Base-by-base conservation (phyloP, 2,797 vertebrate genomes). In the Chiloscyllium punctatum region DNA sequence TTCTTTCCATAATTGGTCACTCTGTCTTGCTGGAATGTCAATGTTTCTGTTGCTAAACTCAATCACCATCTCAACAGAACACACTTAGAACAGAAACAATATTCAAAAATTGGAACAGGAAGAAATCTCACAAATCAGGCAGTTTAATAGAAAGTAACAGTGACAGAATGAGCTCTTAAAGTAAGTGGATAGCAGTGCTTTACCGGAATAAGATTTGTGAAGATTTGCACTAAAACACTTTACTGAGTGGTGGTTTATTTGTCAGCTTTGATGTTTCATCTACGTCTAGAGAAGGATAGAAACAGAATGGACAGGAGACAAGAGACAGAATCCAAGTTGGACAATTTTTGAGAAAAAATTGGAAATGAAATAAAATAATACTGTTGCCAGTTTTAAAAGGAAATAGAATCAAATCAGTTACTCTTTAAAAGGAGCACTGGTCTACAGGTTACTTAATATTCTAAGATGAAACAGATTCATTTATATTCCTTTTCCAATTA, bases 121-220 rank as follows among this genome's bases (percentile, higher is more conserved):
- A 42, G 90, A 68, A 92, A 37, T 92, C 66, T 92, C 90, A 92
- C 42, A 92, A 23, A 92, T 92, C 66, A 68, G 62, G n/a, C n/a
- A 92, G 33, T 92, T 42, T 92, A 92, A 92, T 37, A 92, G 66
- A 92, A 69, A 92, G 23, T 69, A 92, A 92, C 90, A 92, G 66
- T 92, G 90, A 92, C 62, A 92, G 90, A 92, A 92, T 69, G 69
- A 69, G 90, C 53, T 69, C 90, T 92, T 92, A 69, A 92, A 92
- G 90, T 92, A 92, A 92, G 90, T 92, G 90, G 90, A 69, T 27
- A 42, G 37, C 66, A 69, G 37, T 92, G 37, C 37, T 69, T 21
- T 92, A 42, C 62, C 90, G 42, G n/a, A 92, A 92, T 92, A 68
- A 92, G 66, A 92, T 92, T 92, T 92, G 90, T 92, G 90, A 8